Evolutionary conservation across 1,140 invertebrate genomes (phyloP).

Genomic region (Gyrodactylus salaris): DNA sequence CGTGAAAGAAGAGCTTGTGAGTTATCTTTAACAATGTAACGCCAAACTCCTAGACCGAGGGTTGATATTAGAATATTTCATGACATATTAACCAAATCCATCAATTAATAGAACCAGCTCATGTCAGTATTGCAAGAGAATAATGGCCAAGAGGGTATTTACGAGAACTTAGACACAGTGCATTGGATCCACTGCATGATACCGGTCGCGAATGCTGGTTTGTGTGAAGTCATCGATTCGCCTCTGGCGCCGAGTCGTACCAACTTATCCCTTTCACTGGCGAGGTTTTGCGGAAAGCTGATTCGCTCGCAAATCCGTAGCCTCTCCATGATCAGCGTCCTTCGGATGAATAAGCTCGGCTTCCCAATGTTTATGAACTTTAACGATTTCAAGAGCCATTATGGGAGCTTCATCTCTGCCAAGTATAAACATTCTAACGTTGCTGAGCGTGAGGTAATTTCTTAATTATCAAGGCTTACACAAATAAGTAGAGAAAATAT

Average conservation of each 20-base stretch:
- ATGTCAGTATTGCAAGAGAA: too few relatives aligned
- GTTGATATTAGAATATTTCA: neutral
- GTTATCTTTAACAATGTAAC: neutral
- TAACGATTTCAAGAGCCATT: neutral
- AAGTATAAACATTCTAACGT: neutral
- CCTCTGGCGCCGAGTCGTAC: neutral
- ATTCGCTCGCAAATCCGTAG: neutral
- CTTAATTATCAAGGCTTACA: neutral
- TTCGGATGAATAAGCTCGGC: neutral
- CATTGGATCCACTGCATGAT: neutral
- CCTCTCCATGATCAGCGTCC: neutral
- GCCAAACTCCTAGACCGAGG: neutral
- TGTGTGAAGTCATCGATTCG: neutral
- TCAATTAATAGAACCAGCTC: too few relatives aligned
- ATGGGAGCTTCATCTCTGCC: neutral
- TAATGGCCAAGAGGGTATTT: too few relatives aligned
- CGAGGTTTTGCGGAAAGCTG: neutral
- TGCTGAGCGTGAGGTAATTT: neutral
- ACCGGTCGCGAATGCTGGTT: neutral
- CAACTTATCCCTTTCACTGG: neutral
- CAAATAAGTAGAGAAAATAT: too few relatives aligned
- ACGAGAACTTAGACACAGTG: neutral
- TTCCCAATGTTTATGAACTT: neutral
- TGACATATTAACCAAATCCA: too few relatives aligned
- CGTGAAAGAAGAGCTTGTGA: neutral